phyloP scores from a whole-genome alignment of 1,140 invertebrate species.

The Drosophila lacertosa region DNA sequence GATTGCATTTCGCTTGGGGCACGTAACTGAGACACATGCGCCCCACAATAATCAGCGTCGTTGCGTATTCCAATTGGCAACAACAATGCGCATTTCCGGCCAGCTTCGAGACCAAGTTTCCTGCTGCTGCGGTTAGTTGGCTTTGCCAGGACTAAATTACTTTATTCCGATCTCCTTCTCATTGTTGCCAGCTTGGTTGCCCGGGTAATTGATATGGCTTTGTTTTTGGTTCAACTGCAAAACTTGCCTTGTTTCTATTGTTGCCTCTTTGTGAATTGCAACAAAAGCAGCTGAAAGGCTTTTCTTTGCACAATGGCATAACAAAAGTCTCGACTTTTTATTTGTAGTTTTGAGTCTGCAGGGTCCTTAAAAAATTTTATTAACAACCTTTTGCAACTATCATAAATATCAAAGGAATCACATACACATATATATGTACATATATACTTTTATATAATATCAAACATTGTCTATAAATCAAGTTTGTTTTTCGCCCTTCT shows the following conservation, averaged over 20 bases:
- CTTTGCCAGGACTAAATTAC: slow-evolving; percentile 76
- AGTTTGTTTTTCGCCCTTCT: slow-evolving; percentile 60
- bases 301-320: slow-evolving; percentile 3
- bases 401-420: slow-evolving; percentile 47
- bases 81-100: slow-evolving; percentile 61
- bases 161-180: slow-evolving; percentile 35
- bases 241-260: slow-evolving; percentile 28
- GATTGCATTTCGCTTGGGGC: slow-evolving; percentile 69
- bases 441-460: background rate
- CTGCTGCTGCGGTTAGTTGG: slow-evolving; percentile 65
- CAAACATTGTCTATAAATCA: slow-evolving; percentile 65
- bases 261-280: slow-evolving; percentile 13
- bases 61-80: slow-evolving; percentile 71
- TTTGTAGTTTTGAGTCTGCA: background rate
- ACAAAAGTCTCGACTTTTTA: slow-evolving; percentile 6
- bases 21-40: slow-evolving; percentile 72
- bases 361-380: slow-evolving; percentile 54
- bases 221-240: slow-evolving; percentile 38
- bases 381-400: slow-evolving; percentile 48
- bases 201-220: slow-evolving; percentile 75
- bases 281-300: background rate
- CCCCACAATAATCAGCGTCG: slow-evolving; percentile 68
- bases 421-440: background rate
- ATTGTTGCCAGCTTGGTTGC: slow-evolving; percentile 28
- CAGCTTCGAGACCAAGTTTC: slow-evolving; percentile 46